phyloP scores from a whole-genome alignment of 2,113 vertebrate species.

The Amphilophus citrinellus region DNA sequence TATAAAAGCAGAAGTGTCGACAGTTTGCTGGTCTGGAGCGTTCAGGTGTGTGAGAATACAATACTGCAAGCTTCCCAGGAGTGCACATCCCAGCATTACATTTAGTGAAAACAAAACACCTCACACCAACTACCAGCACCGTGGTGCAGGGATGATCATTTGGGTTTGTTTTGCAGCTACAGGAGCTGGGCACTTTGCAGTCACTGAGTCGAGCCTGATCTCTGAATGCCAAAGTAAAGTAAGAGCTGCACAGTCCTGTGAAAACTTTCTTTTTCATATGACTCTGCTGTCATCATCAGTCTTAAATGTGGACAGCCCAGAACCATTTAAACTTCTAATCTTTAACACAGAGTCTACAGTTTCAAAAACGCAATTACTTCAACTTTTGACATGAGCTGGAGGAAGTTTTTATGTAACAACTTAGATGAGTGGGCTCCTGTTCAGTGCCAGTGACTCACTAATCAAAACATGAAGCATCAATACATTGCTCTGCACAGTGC shows the following conservation, averaged over 20 bases:
- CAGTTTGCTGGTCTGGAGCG: not conserved
- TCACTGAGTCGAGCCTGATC: not conserved
- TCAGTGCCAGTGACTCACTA: not conserved
- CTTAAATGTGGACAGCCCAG: not conserved
- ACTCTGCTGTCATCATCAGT: not conserved
- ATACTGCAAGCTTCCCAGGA: not conserved
- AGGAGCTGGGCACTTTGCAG: too few species aligned
- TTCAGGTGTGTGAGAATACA: not conserved
- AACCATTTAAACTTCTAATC: not conserved
- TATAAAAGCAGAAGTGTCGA: not conserved
- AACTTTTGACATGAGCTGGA: not conserved
- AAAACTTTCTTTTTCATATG: not conserved
- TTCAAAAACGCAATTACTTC: conserved; percentile 6
- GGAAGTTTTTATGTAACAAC: not conserved
- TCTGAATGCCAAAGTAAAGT: not conserved
- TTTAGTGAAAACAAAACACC: not conserved
- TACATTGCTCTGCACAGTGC: not conserved
- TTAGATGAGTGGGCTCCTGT: not conserved
- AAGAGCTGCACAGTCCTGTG: not conserved
- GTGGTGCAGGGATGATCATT: not conserved
- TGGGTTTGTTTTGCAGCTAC: not conserved
- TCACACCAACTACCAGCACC: not conserved
- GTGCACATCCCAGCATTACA: not conserved
- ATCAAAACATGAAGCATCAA: not conserved
- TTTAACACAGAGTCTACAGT: not conserved